Conservation (phyloP, 1,140 invertebrate species). For the Drosophila athabasca region DNA sequence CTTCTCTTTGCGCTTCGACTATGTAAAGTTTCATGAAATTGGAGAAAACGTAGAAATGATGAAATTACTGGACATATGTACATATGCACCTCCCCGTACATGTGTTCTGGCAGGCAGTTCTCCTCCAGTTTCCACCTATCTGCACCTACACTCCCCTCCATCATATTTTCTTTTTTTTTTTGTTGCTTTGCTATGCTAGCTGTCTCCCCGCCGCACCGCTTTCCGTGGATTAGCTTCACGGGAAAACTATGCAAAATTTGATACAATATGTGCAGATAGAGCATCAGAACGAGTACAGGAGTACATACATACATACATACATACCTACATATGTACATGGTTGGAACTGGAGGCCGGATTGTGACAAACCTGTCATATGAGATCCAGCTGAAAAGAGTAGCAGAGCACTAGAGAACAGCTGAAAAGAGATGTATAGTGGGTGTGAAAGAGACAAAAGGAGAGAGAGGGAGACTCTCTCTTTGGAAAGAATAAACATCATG, state of each 20-base stretch:
- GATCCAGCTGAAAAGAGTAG: slow-evolving; percentile 7
- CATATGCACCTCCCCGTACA: slow-evolving; percentile 5
- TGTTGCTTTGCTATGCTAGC: slow-evolving; percentile 21
- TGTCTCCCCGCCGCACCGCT: background rate
- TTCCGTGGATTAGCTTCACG: slow-evolving; percentile 49
- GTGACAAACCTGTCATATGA: slow-evolving; percentile 46
- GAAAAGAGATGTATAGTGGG: too few species aligned
- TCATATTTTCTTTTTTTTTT: too few species aligned
- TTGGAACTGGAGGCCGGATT: slow-evolving; percentile 21
- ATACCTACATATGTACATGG: background rate
- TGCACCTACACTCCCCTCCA: background rate
- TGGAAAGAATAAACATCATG: background rate
- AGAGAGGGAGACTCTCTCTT: too few species aligned
- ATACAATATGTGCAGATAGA: slow-evolving; percentile 17
- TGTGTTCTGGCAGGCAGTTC: slow-evolving; percentile 34
- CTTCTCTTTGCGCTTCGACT: slow-evolving; percentile 30
- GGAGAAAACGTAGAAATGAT: slow-evolving; percentile 79
- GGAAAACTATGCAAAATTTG: slow-evolving; percentile 67
- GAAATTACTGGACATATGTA: slow-evolving; percentile 75
- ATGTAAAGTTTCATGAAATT: slow-evolving; percentile 73
- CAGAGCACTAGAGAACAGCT: too few species aligned
- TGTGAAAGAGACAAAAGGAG: too few species aligned
- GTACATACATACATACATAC: too few species aligned
- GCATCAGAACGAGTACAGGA: too few species aligned
- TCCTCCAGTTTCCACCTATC: background rate